A percentile compares a stretch with the other conserved stretches of the same genome.
phyloP scores from a whole-genome alignment of 2,888 invertebrate species.

The Hypercompe scribonia region DNA sequence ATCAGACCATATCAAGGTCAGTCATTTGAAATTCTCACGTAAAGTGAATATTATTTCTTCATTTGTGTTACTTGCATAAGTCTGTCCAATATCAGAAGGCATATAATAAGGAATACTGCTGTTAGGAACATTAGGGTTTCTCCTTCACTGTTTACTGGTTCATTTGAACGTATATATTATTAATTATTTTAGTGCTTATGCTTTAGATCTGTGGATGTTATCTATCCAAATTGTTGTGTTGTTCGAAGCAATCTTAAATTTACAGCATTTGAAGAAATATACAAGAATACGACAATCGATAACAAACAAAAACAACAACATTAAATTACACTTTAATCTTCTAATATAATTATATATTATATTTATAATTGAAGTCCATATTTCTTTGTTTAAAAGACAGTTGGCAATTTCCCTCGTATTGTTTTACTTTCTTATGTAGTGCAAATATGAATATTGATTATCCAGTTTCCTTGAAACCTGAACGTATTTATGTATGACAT shows the following conservation, averaged over 20 bases:
- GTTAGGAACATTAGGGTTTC: background rate
- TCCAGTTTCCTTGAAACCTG: background rate
- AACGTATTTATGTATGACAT: background rate
- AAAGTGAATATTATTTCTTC: background rate
- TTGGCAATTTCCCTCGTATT: background rate
- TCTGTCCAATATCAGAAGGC: background rate
- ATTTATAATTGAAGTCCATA: background rate
- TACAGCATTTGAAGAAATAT: background rate
- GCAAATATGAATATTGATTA: background rate
- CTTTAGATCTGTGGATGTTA: background rate
- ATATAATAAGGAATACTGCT: too few species aligned
- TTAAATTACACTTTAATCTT: background rate
- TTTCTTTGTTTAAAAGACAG: background rate
- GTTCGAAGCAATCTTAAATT: too few species aligned
- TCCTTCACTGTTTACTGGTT: too few species aligned
- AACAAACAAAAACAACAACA: background rate
- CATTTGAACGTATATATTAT: too few species aligned
- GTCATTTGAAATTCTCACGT: background rate
- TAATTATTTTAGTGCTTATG: background rate
- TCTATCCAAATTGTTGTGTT: background rate
- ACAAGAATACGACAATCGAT: background rate
- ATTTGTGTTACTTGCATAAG: background rate
- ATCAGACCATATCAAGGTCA: background rate
- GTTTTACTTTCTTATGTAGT: background rate
- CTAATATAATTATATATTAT: background rate